Percentiles rank a stretch among this genome's conserved stretches.
phyloP scores from a whole-genome alignment of 30 jellyfish, hydroid and myxozoan genomes.

The Morbakka virulenta region DNA sequence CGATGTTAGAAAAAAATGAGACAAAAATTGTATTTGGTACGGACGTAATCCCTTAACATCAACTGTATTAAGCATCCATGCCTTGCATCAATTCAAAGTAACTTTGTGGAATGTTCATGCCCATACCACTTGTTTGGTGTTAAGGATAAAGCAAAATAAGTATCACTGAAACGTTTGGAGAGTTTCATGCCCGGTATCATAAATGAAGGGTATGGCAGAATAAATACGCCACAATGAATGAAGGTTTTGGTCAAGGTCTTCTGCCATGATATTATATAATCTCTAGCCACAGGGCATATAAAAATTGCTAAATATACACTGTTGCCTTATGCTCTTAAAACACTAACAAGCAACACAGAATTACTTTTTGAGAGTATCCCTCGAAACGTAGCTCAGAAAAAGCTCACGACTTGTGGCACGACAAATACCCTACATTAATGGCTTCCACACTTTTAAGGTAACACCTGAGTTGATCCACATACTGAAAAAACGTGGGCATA shows the following conservation, averaged over 20 bases:
- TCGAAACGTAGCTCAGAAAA: no score
- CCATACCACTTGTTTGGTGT: background rate
- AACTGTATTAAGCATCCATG: no score
- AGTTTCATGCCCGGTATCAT: background rate
- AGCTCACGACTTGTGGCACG: no score
- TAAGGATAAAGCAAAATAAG: background rate
- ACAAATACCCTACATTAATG: no score
- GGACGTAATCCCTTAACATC: no score
- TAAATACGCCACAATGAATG: background rate
- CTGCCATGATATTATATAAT: background rate
- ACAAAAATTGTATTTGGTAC: background rate
- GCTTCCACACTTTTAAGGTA: no score
- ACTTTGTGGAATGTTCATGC: conserved; percentile 1
- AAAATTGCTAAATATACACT: background rate
- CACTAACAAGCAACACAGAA: conserved; percentile 2
- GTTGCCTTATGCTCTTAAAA: conserved; percentile 3
- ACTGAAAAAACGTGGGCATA: conserved; percentile 8
- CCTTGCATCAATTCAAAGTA: background rate
- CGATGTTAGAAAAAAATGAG: background rate
- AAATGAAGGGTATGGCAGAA: background rate
- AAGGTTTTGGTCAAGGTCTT: background rate
- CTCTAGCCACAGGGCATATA: background rate
- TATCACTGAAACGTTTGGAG: background rate
- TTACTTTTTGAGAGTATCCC: no score
- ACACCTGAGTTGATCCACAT: conserved; percentile 2